Evolutionary conservation across 2,888 invertebrate species (phyloP), one percentile per base, ranked within the genome.

Genomic region (Pseudanteris insignis): DNA sequence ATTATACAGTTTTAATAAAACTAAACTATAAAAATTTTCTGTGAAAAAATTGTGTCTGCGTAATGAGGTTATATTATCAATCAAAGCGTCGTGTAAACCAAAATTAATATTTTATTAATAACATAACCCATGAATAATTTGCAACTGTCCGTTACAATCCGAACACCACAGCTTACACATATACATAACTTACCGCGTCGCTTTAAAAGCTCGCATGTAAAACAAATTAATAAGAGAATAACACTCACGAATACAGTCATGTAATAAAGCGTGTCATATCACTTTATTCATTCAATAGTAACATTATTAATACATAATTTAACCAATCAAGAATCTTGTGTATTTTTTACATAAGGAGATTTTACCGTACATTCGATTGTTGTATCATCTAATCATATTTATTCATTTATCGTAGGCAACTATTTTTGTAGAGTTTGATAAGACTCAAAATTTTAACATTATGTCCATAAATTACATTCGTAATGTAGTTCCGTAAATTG

Each of bases 301-400:
- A 79, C 78, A 79, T 79, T 71, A 78, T 78, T 79, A 79, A 75
- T 79, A 78, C 79, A 79, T 74, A 76, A 77, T 78, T 79, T 73
- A 78, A 79, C 74, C 68, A 70, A 76, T 78, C 71, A 74, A 71
- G 70, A 74, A 74, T 74, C 67, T 67, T 71, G 70, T 74, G 65
- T 70, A 67, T 67, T 73, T 75, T 78, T 78, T 76, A 79, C 77
- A 78, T 72, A 69, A 75, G 73, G 73, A 76, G 72, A 73, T 77
- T 59, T 75, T 73, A 72, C 72, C 75, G 75, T 78, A 78, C 72
- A 76, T 67, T 77, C 71, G 72, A 75, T 73, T 77, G 73, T 73
- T 66, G 61, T 66, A 65, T 53, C 63, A 64, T 54, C 63, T 64
- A 58, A 57, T 47, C 55, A 59, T 68, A 68, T 46, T 67, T 65